Conservation (phyloP, 2,888 invertebrate species). For the Rhabditoides inermis region DNA sequence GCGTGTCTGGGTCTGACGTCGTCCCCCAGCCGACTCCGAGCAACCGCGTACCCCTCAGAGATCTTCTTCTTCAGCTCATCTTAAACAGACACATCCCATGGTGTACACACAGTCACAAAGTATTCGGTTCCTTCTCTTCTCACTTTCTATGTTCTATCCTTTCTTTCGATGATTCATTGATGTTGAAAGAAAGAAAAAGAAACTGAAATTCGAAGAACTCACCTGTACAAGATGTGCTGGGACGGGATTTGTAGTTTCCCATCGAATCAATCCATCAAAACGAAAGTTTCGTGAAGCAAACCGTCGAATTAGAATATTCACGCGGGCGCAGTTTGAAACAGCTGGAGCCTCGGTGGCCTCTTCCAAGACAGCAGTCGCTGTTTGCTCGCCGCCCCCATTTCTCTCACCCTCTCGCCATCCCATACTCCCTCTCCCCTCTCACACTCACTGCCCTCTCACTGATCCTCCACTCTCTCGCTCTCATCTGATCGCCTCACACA, state of each 20-base stretch:
- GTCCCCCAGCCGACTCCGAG: conserved; percentile 54
- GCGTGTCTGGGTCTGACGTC: conserved; percentile 45
- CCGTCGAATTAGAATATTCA: not conserved
- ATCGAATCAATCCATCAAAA: too few relatives aligned
- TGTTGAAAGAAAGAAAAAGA: not conserved
- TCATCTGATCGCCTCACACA: too few relatives aligned
- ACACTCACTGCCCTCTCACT: not conserved
- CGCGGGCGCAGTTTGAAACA: too few relatives aligned
- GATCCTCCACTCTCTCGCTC: not conserved
- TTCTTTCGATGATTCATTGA: not conserved
- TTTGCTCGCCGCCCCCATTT: not conserved
- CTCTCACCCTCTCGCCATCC: too few relatives aligned
- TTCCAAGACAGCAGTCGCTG: not conserved
- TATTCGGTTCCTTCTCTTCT: not conserved
- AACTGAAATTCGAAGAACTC: not conserved
- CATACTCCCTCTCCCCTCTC: not conserved
- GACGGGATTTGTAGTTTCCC: conserved; percentile 51
- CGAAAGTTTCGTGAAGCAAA: not conserved
- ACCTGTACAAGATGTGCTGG: conserved; percentile 47
- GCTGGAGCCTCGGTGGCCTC: too few relatives aligned
- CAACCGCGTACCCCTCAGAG: conserved; percentile 56
- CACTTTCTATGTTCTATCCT: not conserved
- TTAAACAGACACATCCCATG: conserved; percentile 26
- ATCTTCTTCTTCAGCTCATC: conserved; percentile 58
- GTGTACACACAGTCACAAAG: not conserved